These are phyloP conservation scores for Actinia tenebrosa DNA, from an alignment of 64 coral and sea anemone genomes.

Conservation along the genomic window DNA sequence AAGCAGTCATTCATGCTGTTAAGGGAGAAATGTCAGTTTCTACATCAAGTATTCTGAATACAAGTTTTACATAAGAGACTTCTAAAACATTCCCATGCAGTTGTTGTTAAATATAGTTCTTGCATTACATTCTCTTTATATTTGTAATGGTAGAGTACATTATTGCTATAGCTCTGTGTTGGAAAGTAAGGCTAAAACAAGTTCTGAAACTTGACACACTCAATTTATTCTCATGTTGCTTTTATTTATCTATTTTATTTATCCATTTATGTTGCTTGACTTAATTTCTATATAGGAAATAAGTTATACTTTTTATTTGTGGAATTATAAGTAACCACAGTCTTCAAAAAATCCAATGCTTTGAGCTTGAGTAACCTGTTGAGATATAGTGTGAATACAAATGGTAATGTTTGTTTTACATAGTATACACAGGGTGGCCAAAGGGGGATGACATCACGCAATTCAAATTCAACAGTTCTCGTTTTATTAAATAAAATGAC, in stretches of 20 bases:
- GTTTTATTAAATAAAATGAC: too few relatives aligned
- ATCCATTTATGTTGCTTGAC: too few relatives aligned
- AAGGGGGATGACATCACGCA: too few relatives aligned
- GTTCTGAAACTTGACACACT: too few relatives aligned
- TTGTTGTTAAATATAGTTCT: not conserved
- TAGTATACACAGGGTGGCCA: too few relatives aligned
- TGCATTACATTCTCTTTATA: not conserved
- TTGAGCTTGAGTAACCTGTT: not conserved
- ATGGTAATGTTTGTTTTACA: not conserved
- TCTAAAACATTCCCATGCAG: not conserved
- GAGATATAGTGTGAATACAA: not conserved
- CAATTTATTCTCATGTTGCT: too few relatives aligned
- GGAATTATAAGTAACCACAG: not conserved
- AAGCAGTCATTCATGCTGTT: not conserved
- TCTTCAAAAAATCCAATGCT: conserved; percentile 10
- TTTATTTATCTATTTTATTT: too few relatives aligned
- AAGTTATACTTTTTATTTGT: not conserved
- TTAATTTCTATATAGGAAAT: too few relatives aligned
- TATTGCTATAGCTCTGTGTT: too few relatives aligned
- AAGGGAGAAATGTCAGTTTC: not conserved
- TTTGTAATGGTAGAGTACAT: not conserved
- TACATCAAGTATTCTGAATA: not conserved
- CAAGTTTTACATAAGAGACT: conserved; percentile 4
- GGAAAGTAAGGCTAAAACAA: too few relatives aligned
- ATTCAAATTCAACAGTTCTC: too few relatives aligned